phyloP scores from a whole-genome alignment of 1,140 invertebrate species.

The Andrena cerasifolii region DNA sequence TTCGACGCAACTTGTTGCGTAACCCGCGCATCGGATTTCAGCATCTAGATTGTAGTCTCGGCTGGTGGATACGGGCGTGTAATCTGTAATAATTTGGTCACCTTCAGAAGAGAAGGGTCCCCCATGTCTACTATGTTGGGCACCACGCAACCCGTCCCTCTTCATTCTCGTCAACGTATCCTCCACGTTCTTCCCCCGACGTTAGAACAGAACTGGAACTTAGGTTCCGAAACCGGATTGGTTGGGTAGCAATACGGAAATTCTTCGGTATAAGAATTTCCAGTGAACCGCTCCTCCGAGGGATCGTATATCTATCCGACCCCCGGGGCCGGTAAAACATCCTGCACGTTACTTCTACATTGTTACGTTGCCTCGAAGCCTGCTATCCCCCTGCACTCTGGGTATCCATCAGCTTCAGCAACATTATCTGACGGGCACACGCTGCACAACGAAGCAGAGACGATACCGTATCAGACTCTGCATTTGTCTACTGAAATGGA shows the following conservation, averaged over 20 bases:
- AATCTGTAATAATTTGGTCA: background rate
- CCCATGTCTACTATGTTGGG: slow-evolving; percentile 24
- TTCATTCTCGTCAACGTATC: slow-evolving; percentile 38
- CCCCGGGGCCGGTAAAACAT: background rate
- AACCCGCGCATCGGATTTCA: background rate
- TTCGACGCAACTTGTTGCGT: background rate
- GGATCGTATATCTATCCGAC: slow-evolving; percentile 48
- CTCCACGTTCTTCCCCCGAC: slow-evolving; percentile 5
- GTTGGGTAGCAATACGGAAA: slow-evolving; percentile 49
- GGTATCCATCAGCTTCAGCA: too few relatives aligned
- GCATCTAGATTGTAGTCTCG: background rate
- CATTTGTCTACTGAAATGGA: too few relatives aligned
- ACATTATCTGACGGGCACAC: background rate
- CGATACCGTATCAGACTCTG: too few relatives aligned
- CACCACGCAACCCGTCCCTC: slow-evolving; percentile 10
- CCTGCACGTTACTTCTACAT: background rate
- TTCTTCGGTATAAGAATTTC: slow-evolving; percentile 49
- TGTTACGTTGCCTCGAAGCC: background rate
- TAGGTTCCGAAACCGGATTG: slow-evolving; percentile 54
- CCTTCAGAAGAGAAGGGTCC: background rate
- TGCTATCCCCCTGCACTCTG: too few relatives aligned
- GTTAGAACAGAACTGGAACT: slow-evolving; percentile 16
- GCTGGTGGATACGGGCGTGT: background rate
- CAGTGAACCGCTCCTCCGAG: slow-evolving; percentile 10
- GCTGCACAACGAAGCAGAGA: background rate